Percentiles rank a stretch among this genome's conserved stretches.
These are phyloP conservation scores for Campoletis sonorensis DNA, from an alignment of 1,140 invertebrate species.

Conservation along the genomic window DNA sequence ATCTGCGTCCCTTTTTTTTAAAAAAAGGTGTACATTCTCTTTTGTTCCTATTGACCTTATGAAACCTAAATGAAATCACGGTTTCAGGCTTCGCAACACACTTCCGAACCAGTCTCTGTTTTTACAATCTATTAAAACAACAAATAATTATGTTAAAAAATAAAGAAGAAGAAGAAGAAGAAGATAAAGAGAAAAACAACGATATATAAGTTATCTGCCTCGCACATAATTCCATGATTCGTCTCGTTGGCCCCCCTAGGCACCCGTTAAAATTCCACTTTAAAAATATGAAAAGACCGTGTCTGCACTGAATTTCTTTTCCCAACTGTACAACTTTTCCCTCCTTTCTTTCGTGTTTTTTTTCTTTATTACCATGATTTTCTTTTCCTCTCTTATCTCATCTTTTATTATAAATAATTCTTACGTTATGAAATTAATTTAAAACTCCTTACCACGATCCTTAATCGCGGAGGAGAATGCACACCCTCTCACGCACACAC, in stretches of 20 bases:
- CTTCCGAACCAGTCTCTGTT: conserved; percentile 20
- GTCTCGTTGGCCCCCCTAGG: conserved; percentile 37
- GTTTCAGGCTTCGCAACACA: not conserved
- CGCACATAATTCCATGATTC: conserved; percentile 12
- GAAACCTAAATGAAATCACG: not conserved
- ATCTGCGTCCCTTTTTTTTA: not conserved
- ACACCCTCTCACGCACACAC: conserved; percentile 43
- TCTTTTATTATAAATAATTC: conserved; percentile 67
- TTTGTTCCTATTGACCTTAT: conserved; percentile 17
- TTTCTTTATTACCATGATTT: conserved; percentile 37
- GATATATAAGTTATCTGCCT: conserved; percentile 42
- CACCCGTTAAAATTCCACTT: conserved; percentile 50
- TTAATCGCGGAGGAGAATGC: conserved; percentile 54
- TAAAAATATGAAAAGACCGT: conserved; percentile 53
- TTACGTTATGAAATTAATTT: conserved; percentile 67
- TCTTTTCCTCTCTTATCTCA: conserved; percentile 53
- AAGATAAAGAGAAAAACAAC: conserved; percentile 27
- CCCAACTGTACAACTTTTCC: conserved; percentile 41
- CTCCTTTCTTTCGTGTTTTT: conserved; percentile 19
- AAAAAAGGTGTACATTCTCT: conserved; percentile 24
- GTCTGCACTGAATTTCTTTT: conserved; percentile 17
- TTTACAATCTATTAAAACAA: conserved; percentile 4
- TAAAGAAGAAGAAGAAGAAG: conserved; percentile 16
- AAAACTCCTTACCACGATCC: conserved; percentile 48
- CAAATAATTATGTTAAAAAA: conserved; percentile 9